A percentile compares a stretch with the other conserved stretches of the same genome.
These are phyloP conservation scores for Mystacornis crossleyi DNA, from an alignment of 2,113 vertebrate genomes.

Conservation along the genomic window DNA sequence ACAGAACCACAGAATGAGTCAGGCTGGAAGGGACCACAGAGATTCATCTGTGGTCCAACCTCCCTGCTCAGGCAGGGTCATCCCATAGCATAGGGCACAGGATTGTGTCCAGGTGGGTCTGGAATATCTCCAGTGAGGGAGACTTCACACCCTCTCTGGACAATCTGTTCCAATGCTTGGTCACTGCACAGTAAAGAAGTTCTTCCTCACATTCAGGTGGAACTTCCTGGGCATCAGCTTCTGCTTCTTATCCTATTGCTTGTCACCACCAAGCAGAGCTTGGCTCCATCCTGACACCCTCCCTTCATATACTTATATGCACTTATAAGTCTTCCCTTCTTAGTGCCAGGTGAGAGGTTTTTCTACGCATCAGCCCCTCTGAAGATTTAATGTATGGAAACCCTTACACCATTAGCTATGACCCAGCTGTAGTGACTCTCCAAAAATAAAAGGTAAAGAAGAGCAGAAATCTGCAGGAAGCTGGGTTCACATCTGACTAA, in stretches of 20 bases:
- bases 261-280: neutral
- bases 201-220: neutral
- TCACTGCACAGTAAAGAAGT: neutral
- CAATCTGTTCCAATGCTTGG: neutral
- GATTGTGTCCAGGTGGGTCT: neutral
- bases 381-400: neutral
- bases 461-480: neutral
- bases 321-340: neutral
- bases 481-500: neutral
- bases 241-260: neutral
- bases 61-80: neutral
- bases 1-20: neutral
- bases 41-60: neutral
- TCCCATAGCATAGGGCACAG: neutral
- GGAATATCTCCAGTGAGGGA: neutral
- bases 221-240: neutral
- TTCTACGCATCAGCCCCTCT: neutral
- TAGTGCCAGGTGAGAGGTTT: neutral
- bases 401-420: neutral
- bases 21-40: neutral
- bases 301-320: neutral
- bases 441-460: neutral
- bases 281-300: neutral
- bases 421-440: neutral
- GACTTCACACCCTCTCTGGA: neutral